Evolutionary conservation across 2,113 vertebrate species (phyloP).

Genomic region (Podiceps cristatus): DNA sequence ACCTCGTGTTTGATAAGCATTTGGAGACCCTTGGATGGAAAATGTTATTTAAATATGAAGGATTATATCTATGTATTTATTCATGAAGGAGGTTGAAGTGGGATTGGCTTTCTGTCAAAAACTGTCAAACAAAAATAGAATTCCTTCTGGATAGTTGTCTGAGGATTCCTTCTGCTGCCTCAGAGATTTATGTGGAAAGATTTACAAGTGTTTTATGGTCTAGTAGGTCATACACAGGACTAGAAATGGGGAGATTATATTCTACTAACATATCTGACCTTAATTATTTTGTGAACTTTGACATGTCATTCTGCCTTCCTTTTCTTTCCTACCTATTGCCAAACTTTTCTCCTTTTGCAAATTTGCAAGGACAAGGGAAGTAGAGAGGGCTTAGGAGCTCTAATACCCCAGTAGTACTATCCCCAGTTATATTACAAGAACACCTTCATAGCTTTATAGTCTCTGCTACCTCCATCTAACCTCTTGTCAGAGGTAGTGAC

Average conservation of each 20-base stretch:
- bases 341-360: neutral
- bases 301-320: neutral
- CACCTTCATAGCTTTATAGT: neutral
- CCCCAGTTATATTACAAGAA: neutral
- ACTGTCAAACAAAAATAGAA: slow-evolving; percentile 37
- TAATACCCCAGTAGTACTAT: neutral
- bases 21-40: neutral
- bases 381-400: accelerated
- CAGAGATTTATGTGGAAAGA: neutral
- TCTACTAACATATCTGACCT: neutral
- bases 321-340: neutral
- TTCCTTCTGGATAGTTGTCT: slow-evolving; percentile 28
- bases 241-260: neutral
- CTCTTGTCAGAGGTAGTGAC: neutral
- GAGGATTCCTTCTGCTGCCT: neutral
- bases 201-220: neutral
- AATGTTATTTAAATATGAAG: neutral
- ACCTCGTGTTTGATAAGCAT: neutral
- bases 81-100: neutral
- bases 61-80: slow-evolving; percentile 19
- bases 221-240: neutral
- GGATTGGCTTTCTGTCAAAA: slow-evolving; percentile 48
- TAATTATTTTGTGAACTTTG: neutral
- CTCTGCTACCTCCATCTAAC: neutral
- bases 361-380: neutral